phyloP scores from a whole-genome alignment of 1,140 invertebrate species.

The Bombus polaris region DNA sequence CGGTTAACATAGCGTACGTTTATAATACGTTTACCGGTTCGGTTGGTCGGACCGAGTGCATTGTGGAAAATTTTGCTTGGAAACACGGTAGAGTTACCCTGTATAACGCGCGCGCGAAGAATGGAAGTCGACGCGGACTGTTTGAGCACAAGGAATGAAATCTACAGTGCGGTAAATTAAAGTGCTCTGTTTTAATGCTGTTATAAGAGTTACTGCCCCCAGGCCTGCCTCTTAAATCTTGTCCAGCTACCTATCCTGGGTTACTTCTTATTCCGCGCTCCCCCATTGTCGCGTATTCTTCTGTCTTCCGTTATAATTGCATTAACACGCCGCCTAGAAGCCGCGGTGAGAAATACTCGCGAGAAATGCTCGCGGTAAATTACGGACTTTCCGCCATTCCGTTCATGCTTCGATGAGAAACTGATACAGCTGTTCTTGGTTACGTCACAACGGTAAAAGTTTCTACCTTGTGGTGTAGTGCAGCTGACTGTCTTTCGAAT shows the following conservation, averaged over 20 bases:
- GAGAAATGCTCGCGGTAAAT: not conserved
- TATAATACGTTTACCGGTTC: too few relatives aligned
- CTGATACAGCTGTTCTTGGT: not conserved
- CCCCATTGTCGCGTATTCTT: slow-evolving; percentile 39
- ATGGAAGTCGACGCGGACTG: slow-evolving; percentile 44
- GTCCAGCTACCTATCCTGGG: slow-evolving; percentile 35
- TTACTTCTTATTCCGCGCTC: slow-evolving; percentile 40
- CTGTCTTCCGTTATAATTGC: slow-evolving; percentile 46
- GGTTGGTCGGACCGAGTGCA: not conserved
- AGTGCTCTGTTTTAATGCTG: slow-evolving; percentile 81
- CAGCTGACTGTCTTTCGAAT: too few relatives aligned
- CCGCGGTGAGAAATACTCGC: not conserved
- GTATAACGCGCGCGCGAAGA: slow-evolving; percentile 28
- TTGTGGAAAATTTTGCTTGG: not conserved
- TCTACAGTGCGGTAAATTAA: slow-evolving; percentile 82
- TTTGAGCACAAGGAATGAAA: slow-evolving; percentile 78
- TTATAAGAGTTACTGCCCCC: slow-evolving; percentile 80
- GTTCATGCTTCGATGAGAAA: slow-evolving; percentile 10
- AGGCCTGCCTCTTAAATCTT: slow-evolving; percentile 56
- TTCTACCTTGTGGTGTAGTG: not conserved
- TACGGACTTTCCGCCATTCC: not conserved
- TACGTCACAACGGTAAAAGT: not conserved
- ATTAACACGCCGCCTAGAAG: slow-evolving; percentile 1
- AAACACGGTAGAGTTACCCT: not conserved
- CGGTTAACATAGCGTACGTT: not conserved